Evolutionary conservation across 2,888 invertebrate species (phyloP), one percentile per base, ranked within the genome.

Genomic region (Megastigmus dorsalis): DNA sequence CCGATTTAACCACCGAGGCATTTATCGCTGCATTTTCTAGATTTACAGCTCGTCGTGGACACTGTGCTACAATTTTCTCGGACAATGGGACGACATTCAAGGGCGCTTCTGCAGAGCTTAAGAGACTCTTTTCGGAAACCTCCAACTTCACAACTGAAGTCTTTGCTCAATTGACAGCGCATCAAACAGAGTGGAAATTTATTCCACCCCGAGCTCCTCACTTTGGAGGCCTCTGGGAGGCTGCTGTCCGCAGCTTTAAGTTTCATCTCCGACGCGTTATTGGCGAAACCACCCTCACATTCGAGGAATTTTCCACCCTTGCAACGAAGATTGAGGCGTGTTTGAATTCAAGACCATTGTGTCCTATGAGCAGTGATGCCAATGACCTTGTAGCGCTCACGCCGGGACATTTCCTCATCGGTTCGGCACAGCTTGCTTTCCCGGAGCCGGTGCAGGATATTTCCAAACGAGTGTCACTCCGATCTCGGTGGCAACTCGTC

Each of bases 41-140:
- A 63, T 76, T 79, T 38, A 59, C 52, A n/a, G 63, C 74, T 9
- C 57, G 76, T 18, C 30, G 77, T 30, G 76, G 72, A 26, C 54
- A 65, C 18, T 69, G 72, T 33, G n/a, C 59, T 1, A 28, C 52
- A 3, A 13, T 76, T 9, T 60, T 26, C 3, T 72, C 62, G 7
- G 67, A 72, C 28, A 67, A 75, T 20, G 76, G 48, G 9, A 57
- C 67, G 0, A 75, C 71, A 33, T 76, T 79, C 52, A 48, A 75
- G 23, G 77, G 77, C 4, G 78, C 76, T 2, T 50, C 67, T 13
- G 10, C 28, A 5, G 63, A 75, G 38, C 38, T 77, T 0, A 15
- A 33, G 13, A 33, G 69, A 7, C 10, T 73, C 1, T 70, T 62
- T 36, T 0, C 9, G 1, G 13, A 3, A 20, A 4, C 45, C 9